A percentile compares a stretch with the other conserved stretches of the same genome.
These are phyloP conservation scores for Rousettus madagascariensis DNA, from an alignment of 2,797 vertebrate genomes.

Conservation along the genomic window DNA sequence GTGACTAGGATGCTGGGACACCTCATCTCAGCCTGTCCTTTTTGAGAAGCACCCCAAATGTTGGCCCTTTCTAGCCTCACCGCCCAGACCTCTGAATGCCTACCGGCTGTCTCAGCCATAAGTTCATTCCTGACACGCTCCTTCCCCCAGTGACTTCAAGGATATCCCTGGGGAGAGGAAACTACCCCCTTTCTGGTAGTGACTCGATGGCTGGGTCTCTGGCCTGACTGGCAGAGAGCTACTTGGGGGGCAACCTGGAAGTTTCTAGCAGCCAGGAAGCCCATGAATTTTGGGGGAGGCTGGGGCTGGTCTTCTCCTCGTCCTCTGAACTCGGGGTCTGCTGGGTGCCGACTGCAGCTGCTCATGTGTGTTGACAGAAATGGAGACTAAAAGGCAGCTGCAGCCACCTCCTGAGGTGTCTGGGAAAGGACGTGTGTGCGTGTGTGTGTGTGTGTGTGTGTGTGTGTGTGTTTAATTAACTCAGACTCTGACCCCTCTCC, in stretches of 20 bases:
- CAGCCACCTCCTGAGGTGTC: neutral
- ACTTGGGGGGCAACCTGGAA: neutral
- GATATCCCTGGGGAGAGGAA: neutral
- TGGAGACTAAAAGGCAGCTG: constrained; percentile 38
- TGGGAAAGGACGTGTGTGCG: neutral
- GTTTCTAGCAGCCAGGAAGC: neutral
- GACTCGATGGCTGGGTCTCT: neutral
- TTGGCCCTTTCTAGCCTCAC: neutral
- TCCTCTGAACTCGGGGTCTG: neutral
- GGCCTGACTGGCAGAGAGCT: neutral
- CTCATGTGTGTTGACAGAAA: constrained; percentile 55
- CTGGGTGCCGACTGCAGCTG: constrained; percentile 39
- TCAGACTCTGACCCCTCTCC: constrained; percentile 55
- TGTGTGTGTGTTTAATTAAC: constrained; percentile 57
- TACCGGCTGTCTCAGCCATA: neutral
- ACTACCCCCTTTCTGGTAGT: neutral
- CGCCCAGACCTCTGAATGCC: neutral
- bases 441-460: no score
- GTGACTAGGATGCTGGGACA: neutral
- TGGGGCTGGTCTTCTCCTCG: neutral
- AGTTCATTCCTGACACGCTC: neutral
- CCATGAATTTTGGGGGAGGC: neutral
- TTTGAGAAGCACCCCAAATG: neutral
- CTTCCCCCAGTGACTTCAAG: neutral
- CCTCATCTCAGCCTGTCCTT: neutral